Percentiles rank a stretch among this genome's conserved stretches.
These are phyloP conservation scores for Hybos culiciformis DNA, from an alignment of 2,888 invertebrate species.

Conservation along the genomic window DNA sequence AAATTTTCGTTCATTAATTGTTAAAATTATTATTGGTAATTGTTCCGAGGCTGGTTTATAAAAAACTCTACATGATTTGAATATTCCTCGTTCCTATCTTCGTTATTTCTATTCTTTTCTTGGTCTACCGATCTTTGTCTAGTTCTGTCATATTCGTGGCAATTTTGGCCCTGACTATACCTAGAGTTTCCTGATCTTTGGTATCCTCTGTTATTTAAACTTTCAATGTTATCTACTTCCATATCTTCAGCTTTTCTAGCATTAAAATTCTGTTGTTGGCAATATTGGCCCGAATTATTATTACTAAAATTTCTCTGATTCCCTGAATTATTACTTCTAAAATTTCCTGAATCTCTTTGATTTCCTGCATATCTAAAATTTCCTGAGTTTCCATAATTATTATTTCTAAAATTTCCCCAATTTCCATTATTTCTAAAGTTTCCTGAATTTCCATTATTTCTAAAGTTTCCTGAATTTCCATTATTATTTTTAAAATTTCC, in stretches of 20 bases:
- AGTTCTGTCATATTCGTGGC: too few species aligned
- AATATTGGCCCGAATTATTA: neutral
- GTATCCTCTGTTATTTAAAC: neutral
- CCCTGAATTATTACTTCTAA: neutral
- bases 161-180: too few species aligned
- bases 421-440: neutral
- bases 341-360: neutral
- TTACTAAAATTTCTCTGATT: neutral
- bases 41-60: conserved; percentile 4
- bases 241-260: too few species aligned
- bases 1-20: neutral
- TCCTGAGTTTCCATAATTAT: neutral
- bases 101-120: neutral
- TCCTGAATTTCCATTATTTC: neutral
- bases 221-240: neutral
- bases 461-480: neutral
- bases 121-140: neutral
- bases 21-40: conserved; percentile 1
- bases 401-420: neutral
- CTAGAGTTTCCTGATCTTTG: too few species aligned
- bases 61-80: neutral
- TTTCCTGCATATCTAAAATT: neutral
- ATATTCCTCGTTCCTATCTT: neutral
- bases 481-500: neutral
- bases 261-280: too few species aligned